Conservation (phyloP, 2,797 vertebrate species). For the Cottoperca gobio region DNA sequence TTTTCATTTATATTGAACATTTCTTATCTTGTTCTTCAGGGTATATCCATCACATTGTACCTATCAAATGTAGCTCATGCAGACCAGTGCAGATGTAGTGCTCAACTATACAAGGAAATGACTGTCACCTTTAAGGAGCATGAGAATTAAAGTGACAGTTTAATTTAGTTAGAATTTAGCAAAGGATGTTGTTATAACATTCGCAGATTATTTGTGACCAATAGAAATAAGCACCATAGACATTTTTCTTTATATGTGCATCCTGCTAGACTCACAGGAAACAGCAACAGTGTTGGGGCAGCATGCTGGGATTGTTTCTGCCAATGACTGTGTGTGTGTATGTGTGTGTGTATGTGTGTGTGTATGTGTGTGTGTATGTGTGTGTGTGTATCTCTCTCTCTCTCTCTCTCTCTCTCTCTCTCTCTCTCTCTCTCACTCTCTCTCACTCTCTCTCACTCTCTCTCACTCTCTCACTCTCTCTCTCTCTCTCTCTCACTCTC, state of each 20-base stretch:
- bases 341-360: too few relatives aligned
- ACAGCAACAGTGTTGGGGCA: slow-evolving; percentile 14
- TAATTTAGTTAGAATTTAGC: not conserved
- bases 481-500: too few relatives aligned
- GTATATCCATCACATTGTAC: slow-evolving; percentile 16
- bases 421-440: too few relatives aligned
- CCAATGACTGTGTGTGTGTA: too few relatives aligned
- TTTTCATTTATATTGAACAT: slow-evolving; percentile 34
- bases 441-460: too few relatives aligned
- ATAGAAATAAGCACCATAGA: not conserved
- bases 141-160: not conserved
- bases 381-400: too few relatives aligned
- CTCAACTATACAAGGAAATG: slow-evolving; percentile 12
- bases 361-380: too few relatives aligned
- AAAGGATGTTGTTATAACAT: slow-evolving; percentile 3
- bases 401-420: too few relatives aligned
- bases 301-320: slow-evolving; percentile 29
- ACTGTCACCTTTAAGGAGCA: not conserved
- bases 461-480: too few relatives aligned
- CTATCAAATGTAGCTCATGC: slow-evolving; percentile 16
- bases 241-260: slow-evolving; percentile 11
- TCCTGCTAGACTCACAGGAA: slow-evolving; percentile 27
- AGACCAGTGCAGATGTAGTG: not conserved
- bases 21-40: slow-evolving; percentile 37
- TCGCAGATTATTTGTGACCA: not conserved